Percentiles rank a stretch among this genome's conserved stretches.
Evolutionary conservation across 2,797 vertebrate genomes (phyloP).

Genomic region (Basileuterus tristriatus): DNA sequence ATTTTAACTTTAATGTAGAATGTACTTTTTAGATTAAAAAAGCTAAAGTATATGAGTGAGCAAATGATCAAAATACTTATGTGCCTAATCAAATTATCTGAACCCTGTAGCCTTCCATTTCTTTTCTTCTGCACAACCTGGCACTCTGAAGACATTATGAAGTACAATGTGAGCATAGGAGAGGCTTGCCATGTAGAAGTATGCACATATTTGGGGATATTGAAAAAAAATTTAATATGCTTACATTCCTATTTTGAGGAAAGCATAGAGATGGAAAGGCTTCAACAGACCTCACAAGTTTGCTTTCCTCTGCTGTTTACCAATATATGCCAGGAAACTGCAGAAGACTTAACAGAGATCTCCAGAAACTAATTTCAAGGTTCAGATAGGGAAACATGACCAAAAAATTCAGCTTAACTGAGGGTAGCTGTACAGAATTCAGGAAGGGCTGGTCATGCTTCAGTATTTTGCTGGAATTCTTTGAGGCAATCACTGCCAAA

Average conservation of each 20-base stretch:
- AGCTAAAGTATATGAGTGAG: neutral
- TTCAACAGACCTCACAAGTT: neutral
- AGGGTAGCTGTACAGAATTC: slow-evolving; percentile 23
- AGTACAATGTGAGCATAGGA: neutral
- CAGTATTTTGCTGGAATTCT: slow-evolving; percentile 48
- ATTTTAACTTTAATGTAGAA: neutral
- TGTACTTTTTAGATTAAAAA: neutral
- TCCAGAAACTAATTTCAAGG: neutral
- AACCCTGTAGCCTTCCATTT: neutral
- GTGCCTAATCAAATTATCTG: neutral
- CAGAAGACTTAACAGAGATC: neutral
- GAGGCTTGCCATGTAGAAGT: neutral
- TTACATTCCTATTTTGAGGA: neutral
- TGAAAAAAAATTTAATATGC: neutral
- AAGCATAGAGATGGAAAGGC: neutral
- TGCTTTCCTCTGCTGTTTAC: neutral
- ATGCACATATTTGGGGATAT: neutral
- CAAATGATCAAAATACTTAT: neutral
- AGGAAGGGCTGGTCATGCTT: slow-evolving; percentile 52
- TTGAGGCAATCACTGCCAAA: slow-evolving; percentile 62
- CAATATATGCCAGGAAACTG: neutral
- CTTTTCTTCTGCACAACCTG: neutral
- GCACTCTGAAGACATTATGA: neutral
- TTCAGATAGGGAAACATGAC: slow-evolving; percentile 13
- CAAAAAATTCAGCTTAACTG: slow-evolving; percentile 36